Evolutionary conservation across 2,888 invertebrate species (phyloP).

Genomic region (Ormyrus thymus): DNA sequence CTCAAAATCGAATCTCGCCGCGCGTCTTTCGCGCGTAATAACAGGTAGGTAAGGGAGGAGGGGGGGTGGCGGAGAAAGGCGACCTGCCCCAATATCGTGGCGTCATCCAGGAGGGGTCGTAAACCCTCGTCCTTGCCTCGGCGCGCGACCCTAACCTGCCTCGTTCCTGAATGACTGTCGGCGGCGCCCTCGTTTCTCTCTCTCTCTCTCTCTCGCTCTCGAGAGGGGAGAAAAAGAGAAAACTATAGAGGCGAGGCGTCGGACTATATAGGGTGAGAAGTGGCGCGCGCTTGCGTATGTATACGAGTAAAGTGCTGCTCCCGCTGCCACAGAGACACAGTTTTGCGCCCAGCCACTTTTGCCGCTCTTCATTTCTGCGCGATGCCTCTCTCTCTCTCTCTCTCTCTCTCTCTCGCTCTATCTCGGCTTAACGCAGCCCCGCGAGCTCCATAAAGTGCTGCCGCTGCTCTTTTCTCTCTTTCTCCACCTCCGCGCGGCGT

Average conservation of each 20-base stretch:
- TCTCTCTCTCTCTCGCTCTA: constrained; percentile 7
- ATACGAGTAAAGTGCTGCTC: constrained; percentile 53
- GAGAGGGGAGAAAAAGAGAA: constrained; percentile 11
- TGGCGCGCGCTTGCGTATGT: not conserved
- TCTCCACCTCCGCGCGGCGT: not conserved
- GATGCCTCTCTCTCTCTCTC: not conserved
- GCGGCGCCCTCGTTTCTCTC: constrained; percentile 23
- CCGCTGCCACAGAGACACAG: constrained; percentile 70
- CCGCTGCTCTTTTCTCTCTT: not conserved
- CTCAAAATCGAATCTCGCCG: constrained; percentile 40
- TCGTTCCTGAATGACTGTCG: constrained; percentile 62
- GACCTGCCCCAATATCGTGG: constrained; percentile 62
- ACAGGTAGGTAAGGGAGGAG: not conserved
- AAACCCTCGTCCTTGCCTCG: not conserved
- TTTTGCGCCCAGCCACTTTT: constrained; percentile 59
- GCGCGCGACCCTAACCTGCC: constrained; percentile 65
- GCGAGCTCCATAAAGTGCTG: constrained; percentile 13
- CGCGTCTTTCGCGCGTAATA: not conserved
- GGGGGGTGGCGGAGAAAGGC: not conserved
- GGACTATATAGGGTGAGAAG: not conserved
- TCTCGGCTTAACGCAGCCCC: constrained; percentile 3
- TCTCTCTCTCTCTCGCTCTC: no score
- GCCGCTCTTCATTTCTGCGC: constrained; percentile 18
- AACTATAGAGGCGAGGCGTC: constrained; percentile 26
- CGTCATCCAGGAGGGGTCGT: constrained; percentile 35